Conservation (phyloP, 2,797 vertebrate genomes). For the Novumbra hubbsi region DNA sequence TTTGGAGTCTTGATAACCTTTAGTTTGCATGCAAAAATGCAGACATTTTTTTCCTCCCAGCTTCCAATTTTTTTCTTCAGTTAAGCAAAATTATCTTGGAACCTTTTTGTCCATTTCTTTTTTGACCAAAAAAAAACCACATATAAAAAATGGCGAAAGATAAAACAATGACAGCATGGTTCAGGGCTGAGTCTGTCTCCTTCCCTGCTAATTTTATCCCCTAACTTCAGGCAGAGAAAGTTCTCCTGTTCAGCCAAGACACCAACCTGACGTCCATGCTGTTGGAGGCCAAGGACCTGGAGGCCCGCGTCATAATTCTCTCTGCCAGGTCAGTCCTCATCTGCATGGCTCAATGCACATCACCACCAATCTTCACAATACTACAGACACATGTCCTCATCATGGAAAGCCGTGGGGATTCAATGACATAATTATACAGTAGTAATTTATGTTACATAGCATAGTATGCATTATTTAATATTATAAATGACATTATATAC, state of each 20-base stretch:
- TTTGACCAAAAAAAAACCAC: slow-evolving; percentile 60
- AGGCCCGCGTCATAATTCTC: slow-evolving; percentile 96
- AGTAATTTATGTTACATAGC: background rate
- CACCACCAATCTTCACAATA: background rate
- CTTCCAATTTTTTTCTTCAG: slow-evolving; percentile 59
- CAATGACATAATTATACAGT: background rate
- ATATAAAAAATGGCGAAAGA: slow-evolving; percentile 46
- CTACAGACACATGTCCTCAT: background rate
- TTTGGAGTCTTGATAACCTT: slow-evolving; percentile 95
- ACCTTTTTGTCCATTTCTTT: slow-evolving; percentile 72
- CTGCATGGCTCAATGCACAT: background rate
- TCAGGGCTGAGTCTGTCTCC: slow-evolving; percentile 69
- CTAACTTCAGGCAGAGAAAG: slow-evolving; percentile 97
- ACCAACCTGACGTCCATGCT: slow-evolving; percentile 97
- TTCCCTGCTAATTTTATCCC: slow-evolving; percentile 77
- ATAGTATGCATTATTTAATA: background rate
- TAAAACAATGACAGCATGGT: slow-evolving; percentile 74
- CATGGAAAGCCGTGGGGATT: background rate
- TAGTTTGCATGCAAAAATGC: slow-evolving; percentile 98
- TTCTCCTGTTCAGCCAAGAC: slow-evolving; percentile 98
- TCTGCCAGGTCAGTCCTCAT: slow-evolving; percentile 84
- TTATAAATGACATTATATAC: background rate
- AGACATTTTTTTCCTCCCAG: slow-evolving; percentile 70
- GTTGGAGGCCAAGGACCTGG: slow-evolving; percentile 96
- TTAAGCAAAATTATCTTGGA: slow-evolving; percentile 75